Conservation (phyloP, 92 coral and sea anemone genomes). For the Epizoanthus scotinus region DNA sequence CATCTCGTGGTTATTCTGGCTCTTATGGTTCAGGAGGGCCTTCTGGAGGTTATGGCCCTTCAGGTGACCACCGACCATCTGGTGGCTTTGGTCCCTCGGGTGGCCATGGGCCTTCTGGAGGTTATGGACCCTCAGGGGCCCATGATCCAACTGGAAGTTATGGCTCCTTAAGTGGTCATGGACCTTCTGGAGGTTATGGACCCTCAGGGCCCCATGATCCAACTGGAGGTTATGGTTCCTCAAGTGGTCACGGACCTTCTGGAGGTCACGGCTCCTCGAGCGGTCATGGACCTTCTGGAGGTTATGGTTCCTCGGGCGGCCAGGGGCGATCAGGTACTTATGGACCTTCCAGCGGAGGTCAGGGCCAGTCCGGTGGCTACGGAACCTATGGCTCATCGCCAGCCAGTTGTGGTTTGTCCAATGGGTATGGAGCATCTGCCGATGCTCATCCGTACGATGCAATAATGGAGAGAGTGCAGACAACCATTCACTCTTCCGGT, state of each 20-base stretch:
- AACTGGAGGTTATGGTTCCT: conserved; percentile 7
- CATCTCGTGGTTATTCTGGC: too few relatives aligned
- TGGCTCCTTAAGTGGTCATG: not conserved
- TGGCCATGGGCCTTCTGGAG: conserved; percentile 7
- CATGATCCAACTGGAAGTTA: not conserved
- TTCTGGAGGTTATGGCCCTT: conserved; percentile 8
- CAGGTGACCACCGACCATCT: not conserved
- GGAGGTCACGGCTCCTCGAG: conserved; percentile 7
- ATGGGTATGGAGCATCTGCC: not conserved
- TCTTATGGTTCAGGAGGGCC: not conserved
- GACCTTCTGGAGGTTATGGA: not conserved
- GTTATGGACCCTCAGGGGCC: not conserved
- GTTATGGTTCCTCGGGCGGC: conserved; percentile 14
- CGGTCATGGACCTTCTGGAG: not conserved
- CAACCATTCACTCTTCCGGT: not conserved
- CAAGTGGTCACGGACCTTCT: not conserved
- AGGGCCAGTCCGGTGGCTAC: not conserved
- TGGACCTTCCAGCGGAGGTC: not conserved
- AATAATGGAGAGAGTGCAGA: conserved; percentile 36
- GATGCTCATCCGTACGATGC: conserved; percentile 7
- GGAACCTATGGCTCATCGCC: not conserved
- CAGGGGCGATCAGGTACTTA: not conserved
- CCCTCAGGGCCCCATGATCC: conserved; percentile 6
- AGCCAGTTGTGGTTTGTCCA: not conserved
- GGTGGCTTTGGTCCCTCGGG: not conserved